Evolutionary conservation across 2,888 invertebrate genomes (phyloP).

Genomic region (Andrena bucephala): DNA sequence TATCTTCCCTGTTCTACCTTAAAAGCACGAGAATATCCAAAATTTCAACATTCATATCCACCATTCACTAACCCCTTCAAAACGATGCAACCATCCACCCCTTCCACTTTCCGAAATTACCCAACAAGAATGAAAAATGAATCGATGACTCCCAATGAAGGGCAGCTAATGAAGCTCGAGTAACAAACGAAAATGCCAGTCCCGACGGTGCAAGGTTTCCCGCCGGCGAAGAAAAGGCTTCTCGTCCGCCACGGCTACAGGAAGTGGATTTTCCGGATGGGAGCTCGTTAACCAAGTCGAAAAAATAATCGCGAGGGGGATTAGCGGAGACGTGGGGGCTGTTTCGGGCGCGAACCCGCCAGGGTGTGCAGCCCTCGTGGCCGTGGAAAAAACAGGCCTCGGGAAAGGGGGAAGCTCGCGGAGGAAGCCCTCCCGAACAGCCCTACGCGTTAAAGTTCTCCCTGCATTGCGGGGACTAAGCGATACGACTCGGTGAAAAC

Average conservation of each 20-base stretch:
- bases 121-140: too few species aligned
- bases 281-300: slow-evolving; percentile 16
- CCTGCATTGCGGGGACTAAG: slow-evolving; percentile 53
- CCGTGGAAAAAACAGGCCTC: slow-evolving; percentile 6
- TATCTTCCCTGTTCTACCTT: too few species aligned
- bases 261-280: slow-evolving; percentile 35
- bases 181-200: neutral
- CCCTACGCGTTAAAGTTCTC: slow-evolving; percentile 48
- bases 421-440: slow-evolving; percentile 32
- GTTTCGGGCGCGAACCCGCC: slow-evolving; percentile 14
- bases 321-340: slow-evolving; percentile 9
- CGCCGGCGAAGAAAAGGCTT: neutral
- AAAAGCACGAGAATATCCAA: too few species aligned
- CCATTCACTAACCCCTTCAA: too few species aligned
- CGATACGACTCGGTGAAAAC: slow-evolving; percentile 52
- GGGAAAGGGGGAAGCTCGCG: slow-evolving; percentile 18
- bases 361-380: neutral
- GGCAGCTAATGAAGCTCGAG: neutral
- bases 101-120: too few species aligned
- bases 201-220: neutral
- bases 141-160: too few species aligned
- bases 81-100: too few species aligned
- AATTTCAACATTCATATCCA: too few species aligned
- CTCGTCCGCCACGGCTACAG: neutral
- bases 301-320: slow-evolving; percentile 38